phyloP scores from a whole-genome alignment of 2,797 vertebrate genomes.

The Typhlichthys subterraneus region DNA sequence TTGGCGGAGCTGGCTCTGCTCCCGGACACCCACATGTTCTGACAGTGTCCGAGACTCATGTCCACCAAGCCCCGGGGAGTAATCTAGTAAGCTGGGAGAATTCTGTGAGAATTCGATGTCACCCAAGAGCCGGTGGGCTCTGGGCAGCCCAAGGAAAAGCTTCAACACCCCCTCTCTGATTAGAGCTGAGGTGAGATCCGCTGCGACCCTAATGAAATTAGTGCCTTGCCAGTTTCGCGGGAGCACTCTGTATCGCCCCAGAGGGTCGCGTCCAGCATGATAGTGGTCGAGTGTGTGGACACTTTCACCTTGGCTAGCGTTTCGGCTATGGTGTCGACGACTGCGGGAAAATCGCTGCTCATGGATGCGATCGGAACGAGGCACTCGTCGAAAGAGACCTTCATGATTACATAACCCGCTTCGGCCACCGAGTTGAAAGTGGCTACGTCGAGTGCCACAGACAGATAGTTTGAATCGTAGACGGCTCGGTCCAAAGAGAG shows the following conservation, averaged over 20 bases:
- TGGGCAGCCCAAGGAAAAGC: slow-evolving; percentile 8
- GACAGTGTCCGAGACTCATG: slow-evolving; percentile 1
- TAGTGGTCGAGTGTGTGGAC: not conserved
- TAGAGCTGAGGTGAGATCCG: not conserved
- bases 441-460: not conserved
- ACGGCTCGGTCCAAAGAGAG: not conserved
- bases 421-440: not conserved
- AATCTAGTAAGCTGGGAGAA: too few relatives aligned
- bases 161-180: not conserved
- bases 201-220: not conserved
- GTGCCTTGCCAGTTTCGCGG: not conserved
- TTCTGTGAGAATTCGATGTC: not conserved
- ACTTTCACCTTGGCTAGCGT: not conserved
- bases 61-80: not conserved
- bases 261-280: slow-evolving; percentile 6
- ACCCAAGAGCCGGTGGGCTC: not conserved
- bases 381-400: slow-evolving; percentile 5
- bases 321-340: not conserved
- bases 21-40: slow-evolving; percentile 4
- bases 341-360: not conserved
- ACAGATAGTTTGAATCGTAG: not conserved
- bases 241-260: not conserved
- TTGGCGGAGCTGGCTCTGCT: not conserved
- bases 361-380: not conserved
- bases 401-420: not conserved